Base-by-base conservation (phyloP, 1,140 invertebrate species). In the Linepithema humile region DNA sequence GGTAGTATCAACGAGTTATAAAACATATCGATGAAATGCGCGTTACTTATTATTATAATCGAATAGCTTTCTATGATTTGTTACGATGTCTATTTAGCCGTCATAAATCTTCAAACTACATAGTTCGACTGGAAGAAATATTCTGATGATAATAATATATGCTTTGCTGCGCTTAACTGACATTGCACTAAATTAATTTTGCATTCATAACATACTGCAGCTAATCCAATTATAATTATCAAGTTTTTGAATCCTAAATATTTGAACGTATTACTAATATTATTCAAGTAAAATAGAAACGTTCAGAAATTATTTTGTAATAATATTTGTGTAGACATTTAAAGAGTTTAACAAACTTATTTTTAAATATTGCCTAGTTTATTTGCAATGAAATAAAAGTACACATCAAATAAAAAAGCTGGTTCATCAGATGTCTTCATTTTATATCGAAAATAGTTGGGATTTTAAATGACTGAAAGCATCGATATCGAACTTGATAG, bases 31-130 rank as follows among this genome's bases (percentile, higher is more conserved):
- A 32, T 29, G 74, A 65, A 50, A 65, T 50, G 43, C 60, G 60
- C 43, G 20, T 53, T 69, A 35, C 17, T 80, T 80, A 78, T 78
- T 55, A 69, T 70, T 26, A 80, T 55, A 69, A 80, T 80, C 75
- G 48, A 69, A 17, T 55, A 50, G 35, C 48, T 80, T 80, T 78
- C 62, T 78, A 40, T 69, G 62, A 78, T 69, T 77, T 65, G 60
- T 80, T 69, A 32, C 62, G 35, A 55, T 80, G 35, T 40, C 35
- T 45, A 53, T 23, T 78, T 20, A 53, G 20, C 48, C 32, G 53
- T 78, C 45, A 69, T 67, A 67, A 67, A 53, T 64, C 17, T 26
- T 45, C 17, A 40, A 45, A 12, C 26, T 29, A 12, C n/a, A n/a
- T n/a, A n/a, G n/a, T 12, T 40, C 7, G 40, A 64, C 62, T 45